Percentiles rank a stretch among this genome's conserved stretches.
phyloP scores from a whole-genome alignment of 35 echinoderm and acorn worm species.

The Eucidaris tribuloides region DNA sequence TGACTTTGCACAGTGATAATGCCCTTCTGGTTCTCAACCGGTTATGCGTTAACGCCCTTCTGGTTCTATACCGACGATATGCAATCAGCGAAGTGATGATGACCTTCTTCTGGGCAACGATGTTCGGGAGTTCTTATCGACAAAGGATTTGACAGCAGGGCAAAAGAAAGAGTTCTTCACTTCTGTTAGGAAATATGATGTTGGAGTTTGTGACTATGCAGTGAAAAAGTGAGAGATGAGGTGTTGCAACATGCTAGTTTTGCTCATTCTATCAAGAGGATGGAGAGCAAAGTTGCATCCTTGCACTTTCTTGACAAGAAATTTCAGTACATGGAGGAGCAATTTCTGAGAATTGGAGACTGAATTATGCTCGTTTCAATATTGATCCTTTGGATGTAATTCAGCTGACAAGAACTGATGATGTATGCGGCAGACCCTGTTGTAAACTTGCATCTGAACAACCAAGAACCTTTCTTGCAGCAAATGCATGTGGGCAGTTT shows the following conservation, averaged over 20 bases:
- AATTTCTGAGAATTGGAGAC: no score
- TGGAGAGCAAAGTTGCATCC: slow-evolving; percentile 22
- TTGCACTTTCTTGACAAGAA: slow-evolving; percentile 46
- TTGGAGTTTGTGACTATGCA: slow-evolving; percentile 9
- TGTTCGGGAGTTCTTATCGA: slow-evolving; percentile 2
- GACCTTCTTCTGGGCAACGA: slow-evolving; percentile 37
- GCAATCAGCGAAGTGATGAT: slow-evolving; percentile 32
- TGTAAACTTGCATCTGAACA: no score
- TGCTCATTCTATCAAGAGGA: not conserved
- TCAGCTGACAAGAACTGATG: no score
- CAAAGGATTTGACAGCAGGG: not conserved
- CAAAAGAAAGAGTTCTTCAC: slow-evolving; percentile 19
- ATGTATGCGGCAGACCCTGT: no score
- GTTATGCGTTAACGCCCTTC: no score
- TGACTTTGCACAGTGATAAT: no score
- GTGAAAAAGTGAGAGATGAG: slow-evolving; percentile 3
- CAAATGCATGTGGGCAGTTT: no score
- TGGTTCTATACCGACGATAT: no score
- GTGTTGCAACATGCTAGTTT: slow-evolving; percentile 33
- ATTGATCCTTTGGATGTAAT: no score
- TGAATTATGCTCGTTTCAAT: no score
- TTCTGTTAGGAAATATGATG: slow-evolving; percentile 28
- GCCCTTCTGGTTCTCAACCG: no score
- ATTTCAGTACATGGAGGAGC: slow-evolving; percentile 60
- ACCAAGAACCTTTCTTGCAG: no score